Evolutionary conservation across 2,888 invertebrate species (phyloP), one percentile per base, ranked within the genome.

Genomic region (Cryptocheilus praepositus): DNA sequence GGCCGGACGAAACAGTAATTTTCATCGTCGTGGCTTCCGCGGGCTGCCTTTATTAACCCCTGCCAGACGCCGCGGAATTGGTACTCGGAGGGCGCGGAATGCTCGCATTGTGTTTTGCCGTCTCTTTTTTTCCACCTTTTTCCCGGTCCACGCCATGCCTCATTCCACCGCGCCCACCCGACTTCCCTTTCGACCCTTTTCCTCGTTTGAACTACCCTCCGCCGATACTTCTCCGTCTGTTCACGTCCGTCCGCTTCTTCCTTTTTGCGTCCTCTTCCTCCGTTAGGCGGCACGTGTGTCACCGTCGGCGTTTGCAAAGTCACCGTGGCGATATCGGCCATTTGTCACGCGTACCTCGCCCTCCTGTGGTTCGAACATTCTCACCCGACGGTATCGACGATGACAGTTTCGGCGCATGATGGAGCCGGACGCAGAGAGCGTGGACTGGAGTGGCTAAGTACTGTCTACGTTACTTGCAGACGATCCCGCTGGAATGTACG

Each of bases 31-130:
- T 62, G 64, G 62, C 65, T 69, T 65, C 67, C 60, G 57, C 62
- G 49, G 28, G 68, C 45, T 36, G 76, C 71, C 70, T 79, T 79
- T 71, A 80, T 76, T 73, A 77, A 73, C 67, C 67, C 61, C 66
- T 63, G 75, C 64, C 73, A 70, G 68, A 70, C 68, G 64, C 55
- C 62, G 69, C 60, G 70, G 66, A 70, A 63, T 46, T 70, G 56
- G 45, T 43, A 15, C 62, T 22, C 51, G 45, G 28, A 25, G 55
- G 28, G 21, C 46, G 46, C 21, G 51, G 28, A 43, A 45, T 62
- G 58, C 43, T 62, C 51, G 62, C 55, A 54, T 46, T 65, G 60
- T 51, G 49, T 49, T 60, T 60, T 52, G 2, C 21, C 18, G 2
- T 18, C 2, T 55, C 28, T 36, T 16, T 55, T 55, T 15, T 55